Conservation (phyloP, 2,797 vertebrate species). For the Lacerta agilis region DNA sequence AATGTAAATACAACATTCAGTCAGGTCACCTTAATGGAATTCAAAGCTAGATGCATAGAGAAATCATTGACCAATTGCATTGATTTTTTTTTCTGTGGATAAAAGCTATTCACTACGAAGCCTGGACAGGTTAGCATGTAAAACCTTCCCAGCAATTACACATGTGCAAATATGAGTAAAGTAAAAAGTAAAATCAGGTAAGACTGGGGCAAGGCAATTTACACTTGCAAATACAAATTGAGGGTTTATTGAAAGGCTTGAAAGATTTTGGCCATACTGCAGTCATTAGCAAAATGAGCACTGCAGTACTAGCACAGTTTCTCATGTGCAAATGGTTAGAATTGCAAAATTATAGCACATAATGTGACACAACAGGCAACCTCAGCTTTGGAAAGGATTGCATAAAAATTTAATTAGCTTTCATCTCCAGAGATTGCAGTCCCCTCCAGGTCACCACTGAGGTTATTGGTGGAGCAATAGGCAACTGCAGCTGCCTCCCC, state of each 20-base stretch:
- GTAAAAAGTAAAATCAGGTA: not conserved
- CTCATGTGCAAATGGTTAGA: conserved; percentile 40
- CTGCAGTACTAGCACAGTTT: not conserved
- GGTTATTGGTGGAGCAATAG: conserved; percentile 58
- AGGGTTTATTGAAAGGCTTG: not conserved
- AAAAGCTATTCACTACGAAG: not conserved
- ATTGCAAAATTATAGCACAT: conserved; percentile 63
- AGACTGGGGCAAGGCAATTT: not conserved
- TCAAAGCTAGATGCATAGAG: not conserved
- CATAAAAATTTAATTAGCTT: conserved; percentile 66
- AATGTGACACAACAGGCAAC: conserved; percentile 43
- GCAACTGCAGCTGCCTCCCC: conserved; percentile 42
- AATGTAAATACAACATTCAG: not conserved
- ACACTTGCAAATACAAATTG: not conserved
- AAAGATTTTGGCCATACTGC: conserved; percentile 4
- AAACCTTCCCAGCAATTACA: not conserved
- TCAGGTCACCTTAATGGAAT: not conserved
- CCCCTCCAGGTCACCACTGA: conserved; percentile 58
- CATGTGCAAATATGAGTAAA: not conserved
- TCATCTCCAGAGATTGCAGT: conserved; percentile 63
- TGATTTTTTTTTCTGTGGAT: not conserved
- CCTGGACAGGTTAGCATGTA: not conserved
- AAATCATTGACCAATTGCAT: not conserved
- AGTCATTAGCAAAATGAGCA: conserved; percentile 29
- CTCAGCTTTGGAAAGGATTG: conserved; percentile 46